These are phyloP conservation scores for Myodes glareolus DNA, from an alignment of 2,113 vertebrate species.

Conservation along the genomic window DNA sequence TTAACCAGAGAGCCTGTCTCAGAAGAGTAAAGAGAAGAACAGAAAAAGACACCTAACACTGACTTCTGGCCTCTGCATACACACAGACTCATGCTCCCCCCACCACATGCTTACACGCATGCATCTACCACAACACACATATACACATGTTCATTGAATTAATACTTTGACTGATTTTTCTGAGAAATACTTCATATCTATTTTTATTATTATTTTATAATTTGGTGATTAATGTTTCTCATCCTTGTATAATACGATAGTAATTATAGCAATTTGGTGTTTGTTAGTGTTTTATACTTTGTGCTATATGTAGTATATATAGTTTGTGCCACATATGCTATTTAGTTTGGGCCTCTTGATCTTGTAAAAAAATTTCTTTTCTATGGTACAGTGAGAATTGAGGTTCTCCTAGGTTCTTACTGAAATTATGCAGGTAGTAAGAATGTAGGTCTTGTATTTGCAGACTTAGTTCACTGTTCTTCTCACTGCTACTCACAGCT, in stretches of 20 bases:
- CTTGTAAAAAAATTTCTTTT: background rate
- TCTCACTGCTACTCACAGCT: background rate
- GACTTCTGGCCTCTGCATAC: background rate
- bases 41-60: background rate
- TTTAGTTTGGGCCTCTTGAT: background rate
- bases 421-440: background rate
- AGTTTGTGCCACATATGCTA: background rate
- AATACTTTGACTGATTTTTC: conserved; percentile 21
- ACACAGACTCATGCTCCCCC: background rate
- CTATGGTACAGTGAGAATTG: background rate
- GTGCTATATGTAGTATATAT: background rate
- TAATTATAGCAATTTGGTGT: background rate
- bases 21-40: background rate
- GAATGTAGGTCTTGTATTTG: background rate
- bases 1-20: background rate
- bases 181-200: background rate
- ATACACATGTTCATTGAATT: background rate
- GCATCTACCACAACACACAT: background rate
- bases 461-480: background rate
- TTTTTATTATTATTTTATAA: conserved; percentile 50
- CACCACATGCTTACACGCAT: background rate
- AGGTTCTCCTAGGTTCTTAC: background rate
- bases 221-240: conserved; percentile 10
- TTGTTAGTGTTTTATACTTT: conserved; percentile 49
- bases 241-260: background rate